phyloP scores from a whole-genome alignment of 1,140 invertebrate species.

The Neodiprion fabricii region DNA sequence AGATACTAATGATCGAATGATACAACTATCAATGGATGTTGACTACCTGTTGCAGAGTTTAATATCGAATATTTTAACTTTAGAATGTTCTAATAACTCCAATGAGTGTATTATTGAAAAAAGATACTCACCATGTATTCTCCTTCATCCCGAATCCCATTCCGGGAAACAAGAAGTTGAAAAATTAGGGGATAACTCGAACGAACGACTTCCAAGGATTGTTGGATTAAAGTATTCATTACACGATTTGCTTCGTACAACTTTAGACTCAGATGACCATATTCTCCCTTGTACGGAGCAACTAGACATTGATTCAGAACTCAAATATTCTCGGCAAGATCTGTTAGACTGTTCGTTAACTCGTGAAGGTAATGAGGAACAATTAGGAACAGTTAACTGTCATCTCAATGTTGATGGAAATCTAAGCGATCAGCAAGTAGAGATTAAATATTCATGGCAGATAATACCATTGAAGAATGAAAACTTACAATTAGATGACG shows the following conservation, averaged over 20 bases:
- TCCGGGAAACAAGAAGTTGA: too few species aligned
- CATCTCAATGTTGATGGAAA: background rate
- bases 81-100: too few species aligned
- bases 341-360: slow-evolving; percentile 25
- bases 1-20: too few species aligned
- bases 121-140: too few species aligned
- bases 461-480: slow-evolving; percentile 22
- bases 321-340: slow-evolving; percentile 30
- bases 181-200: background rate
- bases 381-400: background rate
- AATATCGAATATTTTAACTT: background rate
- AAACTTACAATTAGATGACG: background rate
- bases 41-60: background rate
- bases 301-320: background rate
- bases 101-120: too few species aligned
- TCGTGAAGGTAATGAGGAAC: slow-evolving; percentile 20
- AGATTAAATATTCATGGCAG: slow-evolving; percentile 46
- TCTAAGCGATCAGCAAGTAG: slow-evolving; percentile 22
- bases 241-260: background rate
- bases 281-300: background rate
- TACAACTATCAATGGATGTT: background rate
- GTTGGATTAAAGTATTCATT: background rate
- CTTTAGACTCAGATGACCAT: background rate
- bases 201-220: background rate
- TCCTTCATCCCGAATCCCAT: too few species aligned